Percentiles rank a stretch among this genome's conserved stretches.
These are phyloP conservation scores for Trichechus manatus DNA, from an alignment of 2,113 vertebrate species.

Conservation along the genomic window DNA sequence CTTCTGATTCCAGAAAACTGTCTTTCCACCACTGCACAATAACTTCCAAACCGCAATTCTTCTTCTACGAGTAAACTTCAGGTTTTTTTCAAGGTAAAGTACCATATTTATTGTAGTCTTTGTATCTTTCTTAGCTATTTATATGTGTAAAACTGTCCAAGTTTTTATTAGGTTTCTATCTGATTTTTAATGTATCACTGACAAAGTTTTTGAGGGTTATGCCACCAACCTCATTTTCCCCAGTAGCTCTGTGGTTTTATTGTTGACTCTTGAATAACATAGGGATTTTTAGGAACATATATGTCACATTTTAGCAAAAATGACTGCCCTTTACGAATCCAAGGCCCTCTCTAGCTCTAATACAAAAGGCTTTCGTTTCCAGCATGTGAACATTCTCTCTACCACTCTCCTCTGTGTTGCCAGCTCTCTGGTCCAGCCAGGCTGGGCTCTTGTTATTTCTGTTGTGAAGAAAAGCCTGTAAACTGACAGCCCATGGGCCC, in stretches of 20 bases:
- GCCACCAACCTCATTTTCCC: no score
- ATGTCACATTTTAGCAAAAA: neutral
- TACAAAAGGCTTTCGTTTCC: neutral
- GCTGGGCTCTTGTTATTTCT: neutral
- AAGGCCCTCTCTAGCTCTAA: neutral
- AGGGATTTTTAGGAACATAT: neutral
- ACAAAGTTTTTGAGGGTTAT: neutral
- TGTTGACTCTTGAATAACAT: neutral
- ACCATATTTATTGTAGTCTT: neutral
- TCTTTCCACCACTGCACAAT: neutral
- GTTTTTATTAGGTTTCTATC: neutral
- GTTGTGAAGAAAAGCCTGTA: neutral
- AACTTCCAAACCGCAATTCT: no score
- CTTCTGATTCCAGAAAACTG: no score
- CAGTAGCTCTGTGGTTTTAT: neutral
- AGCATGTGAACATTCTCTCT: neutral
- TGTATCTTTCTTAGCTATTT: neutral
- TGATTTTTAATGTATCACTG: neutral
- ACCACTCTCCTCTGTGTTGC: neutral
- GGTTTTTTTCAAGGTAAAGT: neutral
- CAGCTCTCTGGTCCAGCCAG: neutral
- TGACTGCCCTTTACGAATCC: neutral
- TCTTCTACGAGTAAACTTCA: no score
- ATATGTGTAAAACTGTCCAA: neutral
- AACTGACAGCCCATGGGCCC: neutral